phyloP scores from a whole-genome alignment of 2,113 vertebrate genomes.

The Kryptolebias marmoratus region DNA sequence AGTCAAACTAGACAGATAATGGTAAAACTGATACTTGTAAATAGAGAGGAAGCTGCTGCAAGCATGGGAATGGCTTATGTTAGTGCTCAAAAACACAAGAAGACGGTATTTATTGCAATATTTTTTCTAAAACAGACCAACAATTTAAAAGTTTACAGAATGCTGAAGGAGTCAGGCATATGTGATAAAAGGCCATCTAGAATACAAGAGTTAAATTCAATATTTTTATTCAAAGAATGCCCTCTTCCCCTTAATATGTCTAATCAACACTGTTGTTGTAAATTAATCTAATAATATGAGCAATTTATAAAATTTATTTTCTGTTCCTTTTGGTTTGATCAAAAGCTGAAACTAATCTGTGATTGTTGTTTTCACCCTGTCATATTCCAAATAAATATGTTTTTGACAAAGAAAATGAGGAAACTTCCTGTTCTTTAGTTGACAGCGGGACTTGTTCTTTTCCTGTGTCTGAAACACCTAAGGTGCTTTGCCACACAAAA shows the following conservation, averaged over 20 bases:
- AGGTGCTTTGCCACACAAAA: conserved; percentile 3
- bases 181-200: no score
- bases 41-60: not conserved
- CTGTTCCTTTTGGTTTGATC: no score
- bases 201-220: no score
- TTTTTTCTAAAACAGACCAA: no score
- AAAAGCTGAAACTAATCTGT: not conserved
- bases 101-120: not conserved
- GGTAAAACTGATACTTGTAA: not conserved
- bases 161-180: no score
- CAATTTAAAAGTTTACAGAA: no score
- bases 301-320: no score
- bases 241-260: no score
- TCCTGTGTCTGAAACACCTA: conserved; percentile 12
- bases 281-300: no score
- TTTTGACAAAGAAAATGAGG: not conserved
- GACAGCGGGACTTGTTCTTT: conserved; percentile 7
- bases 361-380: not conserved
- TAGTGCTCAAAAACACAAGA: not conserved
- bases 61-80: not conserved
- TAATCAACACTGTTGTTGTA: no score
- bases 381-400: not conserved
- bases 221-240: no score
- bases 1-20: not conserved
- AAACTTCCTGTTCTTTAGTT: not conserved